Conservation (phyloP, 2,888 invertebrate species). For the Nemapogon koenigi region DNA sequence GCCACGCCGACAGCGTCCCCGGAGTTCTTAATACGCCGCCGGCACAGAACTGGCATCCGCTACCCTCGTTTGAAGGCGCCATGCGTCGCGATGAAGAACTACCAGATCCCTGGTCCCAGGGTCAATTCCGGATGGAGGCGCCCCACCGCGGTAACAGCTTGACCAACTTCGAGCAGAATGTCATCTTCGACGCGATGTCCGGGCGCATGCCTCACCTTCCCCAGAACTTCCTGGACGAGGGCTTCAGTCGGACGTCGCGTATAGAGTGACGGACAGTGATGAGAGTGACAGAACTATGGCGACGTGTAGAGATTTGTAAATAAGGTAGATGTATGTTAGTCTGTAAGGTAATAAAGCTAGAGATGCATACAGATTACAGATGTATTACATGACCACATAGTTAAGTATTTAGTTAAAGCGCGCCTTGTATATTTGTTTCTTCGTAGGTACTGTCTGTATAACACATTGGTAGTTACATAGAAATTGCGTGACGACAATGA, state of each 20-base stretch:
- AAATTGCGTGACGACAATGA: too few species aligned
- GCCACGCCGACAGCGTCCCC: constrained; percentile 30
- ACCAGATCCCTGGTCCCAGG: constrained; percentile 45
- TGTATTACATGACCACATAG: too few species aligned
- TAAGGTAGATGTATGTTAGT: constrained; percentile 51
- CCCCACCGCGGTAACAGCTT: constrained; percentile 41
- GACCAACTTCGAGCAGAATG: constrained; percentile 46
- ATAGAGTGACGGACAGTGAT: constrained; percentile 38
- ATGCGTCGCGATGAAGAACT: constrained; percentile 22
- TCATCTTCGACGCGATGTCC: constrained; percentile 39
- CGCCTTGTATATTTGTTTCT: too few species aligned
- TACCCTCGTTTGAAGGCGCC: constrained; percentile 35
- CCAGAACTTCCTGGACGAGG: constrained; percentile 43
- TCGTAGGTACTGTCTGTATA: too few species aligned
- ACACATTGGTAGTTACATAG: too few species aligned
- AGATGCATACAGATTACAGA: constrained; percentile 44
- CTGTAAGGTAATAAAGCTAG: constrained; percentile 52
- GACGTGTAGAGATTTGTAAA: constrained; percentile 34
- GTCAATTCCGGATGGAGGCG: constrained; percentile 49
- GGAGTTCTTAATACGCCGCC: constrained; percentile 39
- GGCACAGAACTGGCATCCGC: constrained; percentile 36
- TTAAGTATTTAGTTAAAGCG: too few species aligned
- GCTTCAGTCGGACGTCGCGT: constrained; percentile 43
- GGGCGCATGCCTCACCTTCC: constrained; percentile 32
- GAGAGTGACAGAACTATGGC: not conserved